A percentile compares a stretch with the other conserved stretches of the same genome.
Evolutionary conservation across 2,113 vertebrate genomes (phyloP).

Genomic region (Copsychus sechellarum): DNA sequence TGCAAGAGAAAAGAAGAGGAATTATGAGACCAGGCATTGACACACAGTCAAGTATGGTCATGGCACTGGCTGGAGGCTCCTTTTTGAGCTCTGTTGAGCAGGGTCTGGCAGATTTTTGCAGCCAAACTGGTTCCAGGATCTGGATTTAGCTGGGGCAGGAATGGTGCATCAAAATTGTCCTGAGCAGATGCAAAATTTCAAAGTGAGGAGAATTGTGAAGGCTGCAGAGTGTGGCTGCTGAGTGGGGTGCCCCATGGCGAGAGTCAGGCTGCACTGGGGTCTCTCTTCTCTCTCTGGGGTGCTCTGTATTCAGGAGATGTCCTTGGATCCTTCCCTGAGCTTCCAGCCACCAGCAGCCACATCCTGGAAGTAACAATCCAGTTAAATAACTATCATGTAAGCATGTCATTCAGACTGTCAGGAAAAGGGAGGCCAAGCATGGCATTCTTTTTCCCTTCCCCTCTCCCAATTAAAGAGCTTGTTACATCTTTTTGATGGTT

Average conservation of each 20-base stretch:
- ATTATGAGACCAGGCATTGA: too few species aligned
- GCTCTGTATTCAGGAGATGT: background rate
- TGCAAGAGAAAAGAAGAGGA: background rate
- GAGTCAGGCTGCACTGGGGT: rapidly evolving
- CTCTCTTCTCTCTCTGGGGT: background rate
- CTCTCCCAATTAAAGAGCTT: constrained; percentile 11
- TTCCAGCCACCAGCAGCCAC: background rate
- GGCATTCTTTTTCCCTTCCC: background rate
- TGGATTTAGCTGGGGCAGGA: background rate
- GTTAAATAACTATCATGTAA: background rate
- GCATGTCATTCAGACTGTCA: background rate
- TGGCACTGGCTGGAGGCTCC: rapidly evolving
- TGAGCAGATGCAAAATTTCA: background rate
- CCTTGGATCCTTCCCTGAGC: background rate
- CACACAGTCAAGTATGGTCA: rapidly evolving
- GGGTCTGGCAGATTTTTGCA: background rate
- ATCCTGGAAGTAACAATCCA: background rate
- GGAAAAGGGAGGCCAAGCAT: background rate
- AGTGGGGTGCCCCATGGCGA: rapidly evolving
- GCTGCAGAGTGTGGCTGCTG: background rate
- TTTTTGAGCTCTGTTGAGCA: background rate
- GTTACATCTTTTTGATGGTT: constrained; percentile 18
- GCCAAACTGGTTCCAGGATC: background rate
- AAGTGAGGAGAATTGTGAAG: rapidly evolving
- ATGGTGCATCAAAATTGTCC: background rate